Evolutionary conservation across 2,888 invertebrate species (phyloP).

Genomic region (Mythimna ferrago): DNA sequence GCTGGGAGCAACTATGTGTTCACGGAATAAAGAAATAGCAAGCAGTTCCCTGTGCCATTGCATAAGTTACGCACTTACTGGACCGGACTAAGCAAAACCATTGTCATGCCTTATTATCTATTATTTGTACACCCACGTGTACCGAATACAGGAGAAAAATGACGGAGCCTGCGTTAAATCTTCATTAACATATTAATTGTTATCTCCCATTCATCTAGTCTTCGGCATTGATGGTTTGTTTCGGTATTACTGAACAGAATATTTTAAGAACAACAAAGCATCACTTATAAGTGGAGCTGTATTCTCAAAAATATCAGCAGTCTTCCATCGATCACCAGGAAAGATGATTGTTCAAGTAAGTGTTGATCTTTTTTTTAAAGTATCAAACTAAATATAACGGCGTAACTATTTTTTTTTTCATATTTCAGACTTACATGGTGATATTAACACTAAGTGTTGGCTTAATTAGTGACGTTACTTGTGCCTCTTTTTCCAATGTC

Average conservation of each 20-base stretch:
- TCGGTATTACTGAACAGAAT: conserved; percentile 88
- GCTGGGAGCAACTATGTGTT: conserved; percentile 61
- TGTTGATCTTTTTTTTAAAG: conserved; percentile 41
- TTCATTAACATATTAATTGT: conserved; percentile 89
- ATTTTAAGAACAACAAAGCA: conserved; percentile 84
- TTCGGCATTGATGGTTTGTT: conserved; percentile 89
- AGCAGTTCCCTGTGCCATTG: conserved; percentile 73
- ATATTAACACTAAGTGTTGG: conserved; percentile 66
- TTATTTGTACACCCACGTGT: conserved; percentile 81
- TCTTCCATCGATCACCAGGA: conserved; percentile 82
- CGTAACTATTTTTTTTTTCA: conserved; percentile 3
- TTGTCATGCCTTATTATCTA: conserved; percentile 79
- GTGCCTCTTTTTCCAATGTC: conserved; percentile 81
- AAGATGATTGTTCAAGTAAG: conserved; percentile 88
- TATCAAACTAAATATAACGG: background rate
- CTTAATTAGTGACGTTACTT: conserved; percentile 67
- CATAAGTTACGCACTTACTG: conserved; percentile 76
- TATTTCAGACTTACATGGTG: conserved; percentile 74
- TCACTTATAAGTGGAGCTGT: conserved; percentile 84
- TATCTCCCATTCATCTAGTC: conserved; percentile 83
- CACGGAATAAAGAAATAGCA: conserved; percentile 67
- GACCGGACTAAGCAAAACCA: conserved; percentile 74
- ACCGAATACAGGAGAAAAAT: conserved; percentile 81
- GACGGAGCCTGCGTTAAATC: conserved; percentile 81
- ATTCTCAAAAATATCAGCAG: conserved; percentile 86